These are phyloP conservation scores for Caenorhabditis plicata DNA, from an alignment of 2,888 invertebrate genomes.

Conservation along the genomic window DNA sequence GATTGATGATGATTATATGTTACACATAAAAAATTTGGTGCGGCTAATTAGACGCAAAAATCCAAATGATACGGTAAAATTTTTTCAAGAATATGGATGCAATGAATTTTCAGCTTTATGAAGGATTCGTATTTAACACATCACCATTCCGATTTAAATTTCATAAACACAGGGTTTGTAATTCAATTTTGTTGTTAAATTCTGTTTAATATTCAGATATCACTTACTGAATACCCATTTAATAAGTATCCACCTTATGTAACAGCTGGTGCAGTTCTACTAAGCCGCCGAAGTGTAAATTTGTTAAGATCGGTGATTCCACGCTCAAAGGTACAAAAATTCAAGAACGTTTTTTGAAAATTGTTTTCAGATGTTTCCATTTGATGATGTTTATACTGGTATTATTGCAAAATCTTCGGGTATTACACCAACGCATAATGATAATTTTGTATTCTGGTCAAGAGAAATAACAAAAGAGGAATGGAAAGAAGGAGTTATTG, in stretches of 20 bases:
- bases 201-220: slow-evolving; percentile 34
- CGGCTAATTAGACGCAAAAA: slow-evolving; percentile 9
- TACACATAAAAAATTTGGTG: slow-evolving; percentile 46
- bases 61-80: slow-evolving; percentile 4
- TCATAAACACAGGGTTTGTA: slow-evolving; percentile 51
- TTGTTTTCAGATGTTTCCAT: slow-evolving; percentile 35
- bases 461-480: slow-evolving; percentile 5
- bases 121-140: slow-evolving; percentile 56
- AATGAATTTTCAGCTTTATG: slow-evolving; percentile 34
- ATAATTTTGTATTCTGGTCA: slow-evolving; percentile 38
- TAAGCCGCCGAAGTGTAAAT: slow-evolving; percentile 35
- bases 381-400: slow-evolving; percentile 61
- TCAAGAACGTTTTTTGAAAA: no score
- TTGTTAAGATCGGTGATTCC: slow-evolving; percentile 45
- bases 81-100: background rate
- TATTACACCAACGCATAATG: slow-evolving; percentile 33
- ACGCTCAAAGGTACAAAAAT: slow-evolving; percentile 9
- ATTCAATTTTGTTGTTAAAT: background rate
- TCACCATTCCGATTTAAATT: slow-evolving; percentile 55
- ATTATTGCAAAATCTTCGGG: slow-evolving; percentile 30
- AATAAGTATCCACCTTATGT: slow-evolving; percentile 62
- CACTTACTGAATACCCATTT: slow-evolving; percentile 57
- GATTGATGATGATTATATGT: slow-evolving; percentile 62
- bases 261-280: slow-evolving; percentile 58
- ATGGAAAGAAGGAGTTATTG: slow-evolving; percentile 21